Evolutionary conservation across 1,140 invertebrate species (phyloP).

Genomic region (Drosophila nasuta): DNA sequence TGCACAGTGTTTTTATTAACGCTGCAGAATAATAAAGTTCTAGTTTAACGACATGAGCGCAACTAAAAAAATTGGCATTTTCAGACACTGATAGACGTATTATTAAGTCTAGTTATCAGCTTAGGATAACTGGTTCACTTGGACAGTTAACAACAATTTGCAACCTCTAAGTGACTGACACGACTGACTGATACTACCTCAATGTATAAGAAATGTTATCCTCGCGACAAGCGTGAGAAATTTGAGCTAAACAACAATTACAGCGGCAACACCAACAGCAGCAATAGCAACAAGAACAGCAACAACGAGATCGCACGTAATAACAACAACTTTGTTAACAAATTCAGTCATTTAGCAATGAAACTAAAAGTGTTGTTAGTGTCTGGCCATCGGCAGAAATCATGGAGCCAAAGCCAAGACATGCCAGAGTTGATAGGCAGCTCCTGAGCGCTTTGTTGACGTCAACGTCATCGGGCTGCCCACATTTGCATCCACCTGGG

Average conservation of each 20-base stretch:
- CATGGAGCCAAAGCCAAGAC: constrained; percentile 30
- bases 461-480: constrained; percentile 43
- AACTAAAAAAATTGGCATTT: neutral
- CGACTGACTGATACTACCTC: constrained; percentile 11
- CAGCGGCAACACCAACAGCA: constrained; percentile 55
- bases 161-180: constrained; percentile 39
- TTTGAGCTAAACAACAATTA: constrained; percentile 41
- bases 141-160: constrained; percentile 18
- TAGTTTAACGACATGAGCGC: constrained; percentile 7
- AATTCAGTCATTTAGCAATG: constrained; percentile 81
- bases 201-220: constrained; percentile 32
- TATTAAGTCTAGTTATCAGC: constrained; percentile 21
- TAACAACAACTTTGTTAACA: constrained; percentile 65
- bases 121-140: constrained; percentile 13
- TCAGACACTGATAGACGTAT: constrained; percentile 4
- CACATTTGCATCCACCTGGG: constrained; percentile 71
- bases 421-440: constrained; percentile 69
- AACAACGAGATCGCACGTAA: constrained; percentile 17
- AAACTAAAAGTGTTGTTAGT: constrained; percentile 81
- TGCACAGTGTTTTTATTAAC: constrained; percentile 1
- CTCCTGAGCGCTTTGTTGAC: constrained; percentile 54
- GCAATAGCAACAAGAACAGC: constrained; percentile 25
- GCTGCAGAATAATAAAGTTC: constrained; percentile 25
- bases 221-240: constrained; percentile 41
- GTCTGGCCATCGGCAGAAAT: constrained; percentile 62